phyloP scores from a whole-genome alignment of 2,113 vertebrate genomes.

The Gobio gobio region DNA sequence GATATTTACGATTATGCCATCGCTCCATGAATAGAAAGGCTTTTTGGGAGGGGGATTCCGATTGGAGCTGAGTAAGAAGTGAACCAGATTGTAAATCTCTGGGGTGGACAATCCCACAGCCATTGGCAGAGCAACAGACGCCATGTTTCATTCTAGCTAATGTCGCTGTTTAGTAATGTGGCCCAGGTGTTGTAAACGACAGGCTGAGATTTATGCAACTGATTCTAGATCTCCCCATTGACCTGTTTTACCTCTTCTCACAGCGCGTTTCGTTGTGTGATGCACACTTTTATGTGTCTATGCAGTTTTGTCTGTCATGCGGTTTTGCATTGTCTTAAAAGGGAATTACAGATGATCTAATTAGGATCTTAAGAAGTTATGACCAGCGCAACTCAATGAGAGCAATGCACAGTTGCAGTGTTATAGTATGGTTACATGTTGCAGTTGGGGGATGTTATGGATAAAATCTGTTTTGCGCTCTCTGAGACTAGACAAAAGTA shows the following conservation, averaged over 20 bases:
- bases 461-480: not conserved
- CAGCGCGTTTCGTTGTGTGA: not conserved
- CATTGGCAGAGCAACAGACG: constrained; percentile 27
- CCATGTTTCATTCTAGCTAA: constrained; percentile 22
- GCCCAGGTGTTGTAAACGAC: constrained; percentile 18
- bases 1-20: constrained; percentile 51
- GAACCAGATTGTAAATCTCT: constrained; percentile 42
- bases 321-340: not conserved
- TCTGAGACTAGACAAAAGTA: not conserved
- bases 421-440: not conserved
- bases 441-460: not conserved
- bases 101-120: not conserved
- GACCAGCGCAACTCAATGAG: not conserved
- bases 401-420: not conserved
- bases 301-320: not conserved
- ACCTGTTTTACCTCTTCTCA: constrained; percentile 8
- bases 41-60: not conserved
- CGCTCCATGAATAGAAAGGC: constrained; percentile 38
- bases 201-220: constrained; percentile 11
- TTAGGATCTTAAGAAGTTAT: not conserved
- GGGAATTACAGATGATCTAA: not conserved
- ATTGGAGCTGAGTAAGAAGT: constrained; percentile 21
- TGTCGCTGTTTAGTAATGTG: constrained; percentile 26
- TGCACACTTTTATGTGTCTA: not conserved
- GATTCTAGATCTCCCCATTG: constrained; percentile 20